Percentiles rank a stretch among this genome's conserved stretches.
phyloP scores from a whole-genome alignment of 2,113 vertebrate species.

The Oenanthe melanoleuca region DNA sequence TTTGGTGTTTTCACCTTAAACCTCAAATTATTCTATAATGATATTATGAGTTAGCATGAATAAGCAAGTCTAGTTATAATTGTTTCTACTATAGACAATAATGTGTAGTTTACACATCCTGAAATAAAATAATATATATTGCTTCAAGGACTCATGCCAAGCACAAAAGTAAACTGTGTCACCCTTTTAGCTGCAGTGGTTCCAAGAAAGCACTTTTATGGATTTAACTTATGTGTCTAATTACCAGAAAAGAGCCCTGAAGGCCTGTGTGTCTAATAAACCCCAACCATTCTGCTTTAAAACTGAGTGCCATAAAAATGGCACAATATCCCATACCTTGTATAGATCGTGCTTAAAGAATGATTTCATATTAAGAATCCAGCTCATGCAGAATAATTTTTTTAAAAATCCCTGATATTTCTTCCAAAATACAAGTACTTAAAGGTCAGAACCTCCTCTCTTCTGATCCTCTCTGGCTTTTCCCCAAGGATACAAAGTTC shows the following conservation, averaged over 20 bases:
- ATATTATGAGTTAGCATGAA: not conserved
- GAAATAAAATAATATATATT: constrained; percentile 19
- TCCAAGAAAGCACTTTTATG: constrained; percentile 38
- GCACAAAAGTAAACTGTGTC: constrained; percentile 17
- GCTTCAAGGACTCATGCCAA: constrained; percentile 6
- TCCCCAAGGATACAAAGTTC: not conserved
- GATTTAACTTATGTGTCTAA: constrained; percentile 21
- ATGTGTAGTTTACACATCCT: not conserved
- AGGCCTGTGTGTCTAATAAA: constrained; percentile 14
- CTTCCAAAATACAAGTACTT: not conserved
- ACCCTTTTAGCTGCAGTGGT: not conserved
- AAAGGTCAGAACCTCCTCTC: not conserved
- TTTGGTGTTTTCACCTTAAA: not conserved
- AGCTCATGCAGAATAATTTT: not conserved
- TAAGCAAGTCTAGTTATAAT: not conserved
- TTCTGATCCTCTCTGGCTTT: not conserved
- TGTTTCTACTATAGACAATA: constrained; percentile 16
- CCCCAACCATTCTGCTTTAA: constrained; percentile 3
- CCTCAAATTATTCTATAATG: not conserved
- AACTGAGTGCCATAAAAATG: not conserved
- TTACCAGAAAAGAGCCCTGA: constrained; percentile 27
- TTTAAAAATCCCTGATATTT: not conserved
- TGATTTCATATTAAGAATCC: not conserved
- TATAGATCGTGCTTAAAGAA: not conserved
- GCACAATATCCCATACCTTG: not conserved